Conservation (phyloP, 1,140 invertebrate genomes). For the Plectus sambesii region DNA sequence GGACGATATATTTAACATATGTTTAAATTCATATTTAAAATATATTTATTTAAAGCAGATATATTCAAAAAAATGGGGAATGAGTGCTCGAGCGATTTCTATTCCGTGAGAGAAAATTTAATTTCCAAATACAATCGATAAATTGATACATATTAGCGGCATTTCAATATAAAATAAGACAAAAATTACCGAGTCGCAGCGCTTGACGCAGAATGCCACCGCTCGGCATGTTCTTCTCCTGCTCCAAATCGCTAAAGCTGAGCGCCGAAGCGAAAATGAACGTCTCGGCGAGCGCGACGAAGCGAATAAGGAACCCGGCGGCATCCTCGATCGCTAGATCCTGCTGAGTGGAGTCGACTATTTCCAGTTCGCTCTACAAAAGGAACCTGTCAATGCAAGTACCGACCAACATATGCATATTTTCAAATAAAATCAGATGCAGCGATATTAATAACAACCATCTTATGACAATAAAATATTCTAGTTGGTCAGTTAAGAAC, state of each 20-base stretch:
- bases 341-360: constrained; percentile 84
- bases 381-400: constrained; percentile 7
- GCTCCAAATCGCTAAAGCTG: constrained; percentile 92
- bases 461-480: background rate
- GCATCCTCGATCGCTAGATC: constrained; percentile 95
- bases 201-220: constrained; percentile 94
- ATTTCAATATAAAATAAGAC: too few species aligned
- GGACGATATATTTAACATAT: too few species aligned
- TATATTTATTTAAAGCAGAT: too few species aligned
- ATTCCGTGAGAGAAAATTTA: background rate
- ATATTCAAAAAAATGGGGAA: too few species aligned
- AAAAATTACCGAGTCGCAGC: constrained; percentile 66
- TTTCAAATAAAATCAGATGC: too few species aligned
- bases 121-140: constrained; percentile 10
- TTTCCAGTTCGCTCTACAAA: constrained; percentile 84
- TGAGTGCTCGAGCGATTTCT: too few species aligned
- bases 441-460: constrained; percentile 1
- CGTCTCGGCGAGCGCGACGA: constrained; percentile 96
- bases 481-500: background rate
- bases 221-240: constrained; percentile 99
- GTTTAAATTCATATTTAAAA: constrained; percentile 1
- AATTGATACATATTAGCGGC: background rate
- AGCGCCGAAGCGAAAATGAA: constrained; percentile 87
- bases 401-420: constrained; percentile 15
- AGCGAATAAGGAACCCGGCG: constrained; percentile 83